Evolutionary conservation across 2,113 vertebrate genomes (phyloP).

Genomic region (Entosphenus tridentatus): DNA sequence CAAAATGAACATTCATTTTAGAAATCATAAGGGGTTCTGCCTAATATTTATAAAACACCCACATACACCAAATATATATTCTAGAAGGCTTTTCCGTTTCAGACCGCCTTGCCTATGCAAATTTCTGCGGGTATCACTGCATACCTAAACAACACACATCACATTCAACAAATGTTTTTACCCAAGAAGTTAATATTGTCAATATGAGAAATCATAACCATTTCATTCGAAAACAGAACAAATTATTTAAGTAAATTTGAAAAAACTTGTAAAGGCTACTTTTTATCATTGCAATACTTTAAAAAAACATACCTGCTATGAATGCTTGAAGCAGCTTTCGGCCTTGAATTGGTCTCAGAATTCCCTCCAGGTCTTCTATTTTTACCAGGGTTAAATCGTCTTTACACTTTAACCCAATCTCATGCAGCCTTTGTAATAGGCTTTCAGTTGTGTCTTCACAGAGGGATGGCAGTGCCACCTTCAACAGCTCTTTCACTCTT

Average conservation of each 20-base stretch:
- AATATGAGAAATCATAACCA: not conserved
- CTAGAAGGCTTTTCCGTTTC: not conserved
- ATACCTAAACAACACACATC: too few species aligned
- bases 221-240: not conserved
- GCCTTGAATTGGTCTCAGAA: slow-evolving; percentile 8
- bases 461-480: too few species aligned
- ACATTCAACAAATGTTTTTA: not conserved
- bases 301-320: slow-evolving; percentile 4
- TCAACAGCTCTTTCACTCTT: too few species aligned
- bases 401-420: too few species aligned
- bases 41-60: slow-evolving; percentile 4
- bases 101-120: not conserved
- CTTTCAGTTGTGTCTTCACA: too few species aligned
- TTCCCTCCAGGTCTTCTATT: not conserved
- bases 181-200: slow-evolving; percentile 1
- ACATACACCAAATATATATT: slow-evolving; percentile 8
- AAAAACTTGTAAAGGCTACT: not conserved
- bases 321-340: not conserved
- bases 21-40: not conserved
- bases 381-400: too few species aligned
- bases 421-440: too few species aligned
- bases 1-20: not conserved
- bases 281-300: not conserved
- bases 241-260: not conserved
- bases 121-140: not conserved